Base-by-base conservation (phyloP, 2,113 vertebrate species). In the Caranx melampygus region DNA sequence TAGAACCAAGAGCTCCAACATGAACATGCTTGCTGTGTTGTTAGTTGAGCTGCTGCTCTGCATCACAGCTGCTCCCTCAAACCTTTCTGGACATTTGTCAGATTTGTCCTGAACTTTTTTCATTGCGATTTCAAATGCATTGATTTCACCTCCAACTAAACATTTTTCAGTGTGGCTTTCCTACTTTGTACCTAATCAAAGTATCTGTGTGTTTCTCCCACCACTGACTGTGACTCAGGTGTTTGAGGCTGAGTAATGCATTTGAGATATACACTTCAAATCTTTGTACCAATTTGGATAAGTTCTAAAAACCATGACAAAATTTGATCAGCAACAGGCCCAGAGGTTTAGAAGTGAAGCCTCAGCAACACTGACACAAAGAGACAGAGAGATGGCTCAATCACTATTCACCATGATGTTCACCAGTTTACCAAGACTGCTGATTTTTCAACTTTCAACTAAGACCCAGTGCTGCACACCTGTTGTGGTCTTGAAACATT, bases 401-500 rank as follows among this genome's bases (percentile, higher is more conserved):
- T 0, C 11, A 26, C 12, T 51, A 0, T 55, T 55, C 26, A 55
- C 11, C 11, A 55, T 26, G 13, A 26, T 13, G n/a, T 47, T 65
- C 14, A 47, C 42, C 21, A 20, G 5, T 12, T 1, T 20, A 47
- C 6, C 59, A 61, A 37, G 31, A 6, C 2, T n/a, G 47, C 2
- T 7, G 8, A 9, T 9, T 15, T 18, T 47, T 49, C 33, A 68
- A 33, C 40, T 33, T 37, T 33, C 31, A 59, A 54, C 44, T 5
- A 7, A 3, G 2, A 3, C 13, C 37, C 26, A 3, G 14, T 18
- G 10, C 14, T 47, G 18, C 14, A 34, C 14, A n/a, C 73, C 33
- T 74, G 26, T 33, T 26, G 47, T n/a, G 2, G 21, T 69, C 37
- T 57, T 16, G n/a, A 54, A 59, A 33, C 71, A 69, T 73, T 26